Percentiles rank a stretch among this genome's conserved stretches.
phyloP scores from a whole-genome alignment of 2,888 invertebrate genomes.

The Stenotaenia linearis region DNA sequence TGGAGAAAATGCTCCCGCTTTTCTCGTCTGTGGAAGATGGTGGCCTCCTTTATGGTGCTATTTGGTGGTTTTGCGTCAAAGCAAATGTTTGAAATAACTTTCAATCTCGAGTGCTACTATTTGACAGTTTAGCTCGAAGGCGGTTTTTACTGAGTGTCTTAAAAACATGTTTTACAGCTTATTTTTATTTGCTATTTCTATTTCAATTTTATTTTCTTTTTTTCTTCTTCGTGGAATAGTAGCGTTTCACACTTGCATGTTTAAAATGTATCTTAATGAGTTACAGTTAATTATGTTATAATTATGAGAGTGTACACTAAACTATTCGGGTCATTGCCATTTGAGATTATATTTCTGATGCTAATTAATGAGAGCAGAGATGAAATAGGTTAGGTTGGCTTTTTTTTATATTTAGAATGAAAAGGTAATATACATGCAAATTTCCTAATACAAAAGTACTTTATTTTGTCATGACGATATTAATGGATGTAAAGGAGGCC shows the following conservation, averaged over 20 bases:
- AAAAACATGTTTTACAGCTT: not conserved
- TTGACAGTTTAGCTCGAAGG: not conserved
- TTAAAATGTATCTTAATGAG: too few species aligned
- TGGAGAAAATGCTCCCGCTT: not conserved
- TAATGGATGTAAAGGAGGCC: not conserved
- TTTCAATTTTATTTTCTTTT: too few species aligned
- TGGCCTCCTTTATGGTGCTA: not conserved
- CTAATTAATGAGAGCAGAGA: not conserved
- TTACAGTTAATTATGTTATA: too few species aligned
- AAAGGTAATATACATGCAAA: not conserved
- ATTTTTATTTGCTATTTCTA: not conserved
- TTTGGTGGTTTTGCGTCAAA: not conserved
- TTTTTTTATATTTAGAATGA: not conserved
- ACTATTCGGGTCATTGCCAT: not conserved
- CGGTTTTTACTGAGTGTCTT: not conserved
- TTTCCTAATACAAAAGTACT: not conserved
- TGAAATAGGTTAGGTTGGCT: not conserved
- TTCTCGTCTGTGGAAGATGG: not conserved
- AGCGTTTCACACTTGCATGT: too few species aligned
- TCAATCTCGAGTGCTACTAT: not conserved
- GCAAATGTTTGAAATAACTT: not conserved
- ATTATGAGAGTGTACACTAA: too few species aligned
- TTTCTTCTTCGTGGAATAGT: too few species aligned
- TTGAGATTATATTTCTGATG: not conserved
- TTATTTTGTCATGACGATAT: not conserved